These are phyloP conservation scores for Sitobion miscanthi DNA, from an alignment of 1,140 invertebrate genomes.

Conservation along the genomic window DNA sequence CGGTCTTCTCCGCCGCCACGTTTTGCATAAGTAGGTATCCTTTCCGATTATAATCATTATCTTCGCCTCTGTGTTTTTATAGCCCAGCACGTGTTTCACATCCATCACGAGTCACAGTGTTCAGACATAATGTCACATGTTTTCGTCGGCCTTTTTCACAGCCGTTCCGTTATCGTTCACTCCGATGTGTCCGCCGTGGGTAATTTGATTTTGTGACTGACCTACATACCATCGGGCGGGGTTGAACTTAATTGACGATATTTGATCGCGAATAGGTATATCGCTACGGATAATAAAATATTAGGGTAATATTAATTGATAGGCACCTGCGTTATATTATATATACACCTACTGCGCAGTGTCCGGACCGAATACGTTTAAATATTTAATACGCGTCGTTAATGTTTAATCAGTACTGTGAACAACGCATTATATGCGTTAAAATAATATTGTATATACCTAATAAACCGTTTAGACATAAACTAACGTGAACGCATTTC, in stretches of 20 bases:
- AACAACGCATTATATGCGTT: not conserved
- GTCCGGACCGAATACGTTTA: not conserved
- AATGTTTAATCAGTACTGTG: not conserved
- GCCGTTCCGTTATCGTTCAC: not conserved
- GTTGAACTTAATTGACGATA: not conserved
- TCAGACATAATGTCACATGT: not conserved
- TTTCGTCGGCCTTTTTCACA: not conserved
- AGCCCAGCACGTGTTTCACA: not conserved
- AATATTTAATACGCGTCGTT: not conserved
- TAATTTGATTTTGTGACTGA: not conserved
- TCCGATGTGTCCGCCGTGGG: not conserved
- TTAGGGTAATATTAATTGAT: not conserved
- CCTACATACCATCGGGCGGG: not conserved
- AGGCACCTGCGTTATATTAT: not conserved
- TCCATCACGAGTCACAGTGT: not conserved
- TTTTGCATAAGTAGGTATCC: not conserved
- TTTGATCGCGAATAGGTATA: not conserved
- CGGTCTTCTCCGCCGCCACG: not conserved
- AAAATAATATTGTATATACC: not conserved
- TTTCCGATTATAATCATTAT: too few relatives aligned
- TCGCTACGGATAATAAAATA: not conserved
- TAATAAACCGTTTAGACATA: not conserved
- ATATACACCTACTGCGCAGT: not conserved
- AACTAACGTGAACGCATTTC: not conserved
- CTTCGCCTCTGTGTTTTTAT: not conserved